Percentiles rank a stretch among this genome's conserved stretches.
Evolutionary conservation across 2,888 invertebrate genomes (phyloP).

Genomic region (Pherbina coryleti): DNA sequence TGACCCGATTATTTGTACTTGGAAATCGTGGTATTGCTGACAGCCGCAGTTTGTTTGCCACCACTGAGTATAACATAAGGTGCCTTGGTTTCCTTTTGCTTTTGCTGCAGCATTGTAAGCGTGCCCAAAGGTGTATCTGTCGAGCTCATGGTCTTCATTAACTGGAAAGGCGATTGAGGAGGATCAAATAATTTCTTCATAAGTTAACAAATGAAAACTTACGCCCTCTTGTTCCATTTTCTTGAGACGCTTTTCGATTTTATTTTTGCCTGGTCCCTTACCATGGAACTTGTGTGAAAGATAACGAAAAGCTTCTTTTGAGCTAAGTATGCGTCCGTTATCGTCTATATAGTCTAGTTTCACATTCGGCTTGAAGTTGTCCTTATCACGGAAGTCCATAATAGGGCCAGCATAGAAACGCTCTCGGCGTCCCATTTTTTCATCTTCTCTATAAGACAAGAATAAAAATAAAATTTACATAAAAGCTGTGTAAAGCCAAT

Average conservation of each 20-base stretch:
- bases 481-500: no score
- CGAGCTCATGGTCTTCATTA: constrained; percentile 98
- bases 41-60: constrained; percentile 75
- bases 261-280: constrained; percentile 98
- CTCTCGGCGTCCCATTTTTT: constrained; percentile 82
- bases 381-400: constrained; percentile 92
- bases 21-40: constrained; percentile 62
- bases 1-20: constrained; percentile 62
- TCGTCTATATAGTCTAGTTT: constrained; percentile 98
- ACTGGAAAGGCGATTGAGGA: constrained; percentile 67
- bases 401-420: constrained; percentile 84
- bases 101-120: constrained; percentile 92
- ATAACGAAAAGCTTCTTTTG: constrained; percentile 97
- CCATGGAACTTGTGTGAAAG: constrained; percentile 99
- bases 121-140: constrained; percentile 98
- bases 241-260: constrained; percentile 95
- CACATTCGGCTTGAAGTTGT: constrained; percentile 90
- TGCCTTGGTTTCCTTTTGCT: constrained; percentile 94
- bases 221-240: constrained; percentile 94
- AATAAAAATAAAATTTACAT: not conserved
- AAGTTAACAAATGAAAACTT: constrained; percentile 56
- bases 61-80: constrained; percentile 95
- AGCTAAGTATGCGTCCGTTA: constrained; percentile 89
- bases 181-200: not conserved
- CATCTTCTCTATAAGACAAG: constrained; percentile 77